Evolutionary conservation across 2,888 invertebrate species (phyloP).

Genomic region (Phyto melanocephala): DNA sequence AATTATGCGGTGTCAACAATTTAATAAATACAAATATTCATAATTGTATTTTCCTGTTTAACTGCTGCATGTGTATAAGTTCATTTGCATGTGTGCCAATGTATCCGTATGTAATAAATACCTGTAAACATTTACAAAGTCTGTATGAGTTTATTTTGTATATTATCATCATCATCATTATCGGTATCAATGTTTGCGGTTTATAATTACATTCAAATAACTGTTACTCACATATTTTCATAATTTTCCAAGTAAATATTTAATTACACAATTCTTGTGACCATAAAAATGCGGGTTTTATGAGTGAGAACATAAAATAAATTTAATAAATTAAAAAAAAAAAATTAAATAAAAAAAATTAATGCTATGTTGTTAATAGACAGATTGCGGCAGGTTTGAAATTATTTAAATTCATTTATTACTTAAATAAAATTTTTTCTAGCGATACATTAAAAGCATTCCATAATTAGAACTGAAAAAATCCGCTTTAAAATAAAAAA

Average conservation of each 20-base stretch:
- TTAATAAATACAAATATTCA: slow-evolving; percentile 43
- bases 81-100: background rate
- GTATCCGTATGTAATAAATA: background rate
- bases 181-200: slow-evolving; percentile 59
- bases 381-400: background rate
- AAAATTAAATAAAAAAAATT: background rate
- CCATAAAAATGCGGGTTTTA: slow-evolving; percentile 45
- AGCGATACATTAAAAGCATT: too few species aligned
- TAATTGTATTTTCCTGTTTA: background rate
- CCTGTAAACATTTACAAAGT: background rate
- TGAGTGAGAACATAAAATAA: slow-evolving; percentile 16
- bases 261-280: slow-evolving; percentile 40
- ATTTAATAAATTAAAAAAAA: slow-evolving; percentile 1
- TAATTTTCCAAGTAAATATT: slow-evolving; percentile 56
- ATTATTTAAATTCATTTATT: background rate
- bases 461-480: too few species aligned
- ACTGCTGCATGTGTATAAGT: background rate
- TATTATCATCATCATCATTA: slow-evolving; percentile 49
- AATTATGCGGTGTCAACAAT: slow-evolving; percentile 58
- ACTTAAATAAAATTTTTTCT: background rate
- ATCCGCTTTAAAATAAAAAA: too few species aligned
- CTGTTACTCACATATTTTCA: slow-evolving; percentile 44
- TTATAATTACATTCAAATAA: slow-evolving; percentile 61
- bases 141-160: background rate
- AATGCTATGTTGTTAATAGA: background rate